phyloP scores from a whole-genome alignment of 2,797 vertebrate species.

The Anableps anableps region DNA sequence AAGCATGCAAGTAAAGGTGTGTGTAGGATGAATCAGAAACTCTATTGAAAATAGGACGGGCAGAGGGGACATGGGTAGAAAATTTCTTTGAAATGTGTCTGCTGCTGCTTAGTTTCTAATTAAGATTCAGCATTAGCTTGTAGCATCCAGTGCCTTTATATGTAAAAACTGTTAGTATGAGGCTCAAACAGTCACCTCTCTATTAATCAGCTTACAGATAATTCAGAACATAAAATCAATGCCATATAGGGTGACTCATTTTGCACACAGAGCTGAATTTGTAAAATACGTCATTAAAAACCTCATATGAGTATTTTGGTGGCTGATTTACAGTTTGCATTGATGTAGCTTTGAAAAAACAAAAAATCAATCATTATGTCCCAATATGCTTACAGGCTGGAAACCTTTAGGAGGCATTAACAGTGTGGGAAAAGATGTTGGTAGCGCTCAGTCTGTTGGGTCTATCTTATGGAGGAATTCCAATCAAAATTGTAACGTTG shows the following conservation, averaged over 20 bases:
- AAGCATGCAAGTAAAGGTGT: constrained; percentile 16
- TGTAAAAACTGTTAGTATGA: neutral
- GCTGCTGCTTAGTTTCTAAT: constrained; percentile 41
- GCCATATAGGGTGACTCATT: neutral
- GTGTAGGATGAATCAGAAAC: constrained; percentile 25
- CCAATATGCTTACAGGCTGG: neutral
- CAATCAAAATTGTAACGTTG: neutral
- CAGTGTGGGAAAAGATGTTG: neutral
- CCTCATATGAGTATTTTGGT: neutral
- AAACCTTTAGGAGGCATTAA: neutral
- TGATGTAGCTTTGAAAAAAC: neutral
- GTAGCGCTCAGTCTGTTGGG: neutral
- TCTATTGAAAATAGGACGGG: constrained; percentile 40
- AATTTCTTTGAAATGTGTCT: constrained; percentile 56
- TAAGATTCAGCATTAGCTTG: neutral
- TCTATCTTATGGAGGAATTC: neutral
- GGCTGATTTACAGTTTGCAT: neutral
- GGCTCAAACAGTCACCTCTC: neutral
- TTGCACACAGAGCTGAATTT: neutral
- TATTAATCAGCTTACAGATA: neutral
- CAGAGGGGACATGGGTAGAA: constrained; percentile 5
- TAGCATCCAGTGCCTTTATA: neutral
- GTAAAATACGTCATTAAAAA: neutral
- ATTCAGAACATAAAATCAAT: neutral
- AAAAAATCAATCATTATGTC: neutral